These are phyloP conservation scores for Deroplatys truncata DNA, from an alignment of 2,888 invertebrate genomes.

Conservation along the genomic window DNA sequence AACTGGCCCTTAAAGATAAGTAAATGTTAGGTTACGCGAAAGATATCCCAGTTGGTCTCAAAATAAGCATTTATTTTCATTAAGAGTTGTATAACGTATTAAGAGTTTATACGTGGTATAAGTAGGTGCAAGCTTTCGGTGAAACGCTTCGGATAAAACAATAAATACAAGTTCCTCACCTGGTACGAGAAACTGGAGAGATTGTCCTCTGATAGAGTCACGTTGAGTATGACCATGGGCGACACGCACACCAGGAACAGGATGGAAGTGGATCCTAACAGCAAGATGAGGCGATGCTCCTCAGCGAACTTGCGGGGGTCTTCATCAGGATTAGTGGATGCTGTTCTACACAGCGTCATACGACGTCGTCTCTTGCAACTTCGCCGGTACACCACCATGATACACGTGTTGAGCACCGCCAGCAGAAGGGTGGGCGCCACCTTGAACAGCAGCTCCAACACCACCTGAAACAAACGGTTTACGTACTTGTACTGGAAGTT, in stretches of 20 bases:
- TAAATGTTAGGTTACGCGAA: no score
- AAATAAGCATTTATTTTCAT: no score
- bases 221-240: slow-evolving; percentile 66
- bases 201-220: slow-evolving; percentile 61
- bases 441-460: slow-evolving; percentile 62
- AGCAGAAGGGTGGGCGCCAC: slow-evolving; percentile 63
- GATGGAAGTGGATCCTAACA: slow-evolving; percentile 63
- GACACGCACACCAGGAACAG: slow-evolving; percentile 64
- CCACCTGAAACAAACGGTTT: slow-evolving; percentile 23
- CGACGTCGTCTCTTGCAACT: slow-evolving; percentile 60
- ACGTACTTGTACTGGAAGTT: no score
- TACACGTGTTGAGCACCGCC: slow-evolving; percentile 61
- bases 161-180: slow-evolving; percentile 32
- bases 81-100: no score
- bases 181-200: slow-evolving; percentile 60
- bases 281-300: slow-evolving; percentile 59
- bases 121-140: no score
- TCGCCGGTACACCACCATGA: slow-evolving; percentile 61
- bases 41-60: no score
- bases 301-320: slow-evolving; percentile 64
- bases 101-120: no score
- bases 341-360: slow-evolving; percentile 59
- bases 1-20: no score
- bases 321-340: slow-evolving; percentile 53
- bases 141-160: no score